Evolutionary conservation across 2,888 invertebrate genomes (phyloP), one percentile per base, ranked within the genome.

Genomic region (Campoplex capitator): DNA sequence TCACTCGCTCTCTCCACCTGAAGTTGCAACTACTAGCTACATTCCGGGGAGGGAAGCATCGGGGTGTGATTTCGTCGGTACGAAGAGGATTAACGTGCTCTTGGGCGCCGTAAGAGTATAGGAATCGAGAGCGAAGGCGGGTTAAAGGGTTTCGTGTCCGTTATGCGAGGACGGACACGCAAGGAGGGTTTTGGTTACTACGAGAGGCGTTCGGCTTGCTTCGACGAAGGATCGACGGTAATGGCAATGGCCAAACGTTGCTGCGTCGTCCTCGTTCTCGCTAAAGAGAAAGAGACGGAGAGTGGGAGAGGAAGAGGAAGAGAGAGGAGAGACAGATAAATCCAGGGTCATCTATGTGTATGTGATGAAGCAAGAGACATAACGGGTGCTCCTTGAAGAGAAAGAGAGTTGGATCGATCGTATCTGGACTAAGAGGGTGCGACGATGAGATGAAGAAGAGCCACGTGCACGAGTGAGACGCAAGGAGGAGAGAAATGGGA

Each of bases 71-170:
- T 89, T 88, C 88, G 88, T 88, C 89, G 90, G 84, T 90, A 88
- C 86, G 86, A 87, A 88, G 91, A 92, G 92, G 91, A 92, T 92
- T 92, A 92, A 90, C 90, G 87, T 84, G 87, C 85, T 87, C 75
- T 70, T 80, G 71, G 86, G 86, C 84, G 67, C 79, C 71, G 70
- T 45, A 23, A 73, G 56, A 28, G 67, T 56, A 88, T 77, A 79
- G 71, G 65, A n/a, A 51, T 42, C 38, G n/a, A 78, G 82, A 77
- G 71, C 78, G 83, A 56, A 75, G 65, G 65, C 16, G 68, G 74
- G 68, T 71, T 38, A 38, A 67, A 75, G 84, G 81, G 74, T 78
- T 78, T 78, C 76, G 70, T 77, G 48, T 75, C 76, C 70, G 76
- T 76, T 84, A 70, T 73, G 76, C 54, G 76, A 62, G 75, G 58